Evolutionary conservation across 2,888 invertebrate species (phyloP).

Genomic region (Cataglyphis livida): DNA sequence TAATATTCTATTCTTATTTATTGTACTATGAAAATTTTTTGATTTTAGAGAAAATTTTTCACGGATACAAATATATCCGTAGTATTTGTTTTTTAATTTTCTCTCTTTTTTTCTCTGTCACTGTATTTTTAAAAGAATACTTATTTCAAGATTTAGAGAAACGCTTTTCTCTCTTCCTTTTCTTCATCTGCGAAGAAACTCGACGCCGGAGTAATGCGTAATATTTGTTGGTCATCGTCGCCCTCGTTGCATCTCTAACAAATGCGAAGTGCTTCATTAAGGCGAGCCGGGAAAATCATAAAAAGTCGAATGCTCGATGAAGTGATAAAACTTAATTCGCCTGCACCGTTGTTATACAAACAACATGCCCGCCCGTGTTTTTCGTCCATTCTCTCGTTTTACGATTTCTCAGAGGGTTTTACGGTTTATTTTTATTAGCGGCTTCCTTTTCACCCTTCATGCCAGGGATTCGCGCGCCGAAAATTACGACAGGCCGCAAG

Average conservation of each 20-base stretch:
- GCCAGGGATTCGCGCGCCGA: neutral
- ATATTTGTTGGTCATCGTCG: constrained; percentile 9
- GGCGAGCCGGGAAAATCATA: constrained; percentile 37
- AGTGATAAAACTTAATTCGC: constrained; percentile 53
- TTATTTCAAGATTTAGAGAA: neutral
- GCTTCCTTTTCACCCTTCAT: neutral
- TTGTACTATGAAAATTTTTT: neutral
- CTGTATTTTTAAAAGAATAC: neutral
- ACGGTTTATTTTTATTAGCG: constrained; percentile 47
- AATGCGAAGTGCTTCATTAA: constrained; percentile 32
- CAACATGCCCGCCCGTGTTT: constrained; percentile 30
- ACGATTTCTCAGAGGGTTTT: constrained; percentile 31
- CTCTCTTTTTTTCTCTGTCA: neutral
- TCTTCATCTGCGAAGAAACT: neutral
- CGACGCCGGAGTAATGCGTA: neutral
- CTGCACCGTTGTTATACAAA: constrained; percentile 31
- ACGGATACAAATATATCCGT: neutral
- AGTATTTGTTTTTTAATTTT: neutral
- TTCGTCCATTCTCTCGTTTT: constrained; percentile 5
- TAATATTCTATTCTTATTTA: neutral
- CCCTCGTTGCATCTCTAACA: neutral
- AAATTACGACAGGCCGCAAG: constrained; percentile 35
- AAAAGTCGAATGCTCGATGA: constrained; percentile 49
- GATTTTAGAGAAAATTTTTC: neutral
- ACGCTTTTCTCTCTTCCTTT: neutral